Percentiles rank a stretch among this genome's conserved stretches.
phyloP scores from a whole-genome alignment of 1,140 invertebrate genomes.

The Bombus sibiricus region DNA sequence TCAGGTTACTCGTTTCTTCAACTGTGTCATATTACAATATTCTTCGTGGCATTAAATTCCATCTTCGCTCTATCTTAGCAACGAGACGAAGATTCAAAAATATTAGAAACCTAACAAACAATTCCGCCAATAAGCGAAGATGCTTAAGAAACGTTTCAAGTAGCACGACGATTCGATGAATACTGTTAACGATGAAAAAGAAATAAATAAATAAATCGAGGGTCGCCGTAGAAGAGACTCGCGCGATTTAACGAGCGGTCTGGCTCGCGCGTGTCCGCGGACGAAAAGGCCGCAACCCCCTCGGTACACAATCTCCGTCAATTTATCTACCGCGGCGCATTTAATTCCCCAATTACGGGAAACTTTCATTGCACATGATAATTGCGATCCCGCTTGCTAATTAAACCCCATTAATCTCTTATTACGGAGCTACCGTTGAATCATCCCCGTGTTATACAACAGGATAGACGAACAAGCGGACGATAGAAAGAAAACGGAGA shows the following conservation, averaged over 20 bases:
- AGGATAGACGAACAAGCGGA: not conserved
- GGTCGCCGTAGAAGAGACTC: not conserved
- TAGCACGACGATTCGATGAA: not conserved
- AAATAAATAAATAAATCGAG: not conserved
- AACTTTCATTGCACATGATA: slow-evolving; percentile 42
- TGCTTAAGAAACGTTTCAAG: too few relatives aligned
- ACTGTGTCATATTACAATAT: too few relatives aligned
- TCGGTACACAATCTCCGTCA: slow-evolving; percentile 8
- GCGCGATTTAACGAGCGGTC: not conserved
- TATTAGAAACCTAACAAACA: too few relatives aligned
- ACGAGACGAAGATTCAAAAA: too few relatives aligned
- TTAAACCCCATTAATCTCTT: slow-evolving; percentile 46
- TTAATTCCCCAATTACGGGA: slow-evolving; percentile 52
- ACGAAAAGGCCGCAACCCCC: slow-evolving; percentile 5
- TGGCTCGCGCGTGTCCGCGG: not conserved
- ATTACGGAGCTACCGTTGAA: slow-evolving; percentile 31
- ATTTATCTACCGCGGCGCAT: slow-evolving; percentile 40
- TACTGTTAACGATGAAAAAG: not conserved
- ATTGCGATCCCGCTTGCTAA: slow-evolving; percentile 40
- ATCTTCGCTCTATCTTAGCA: too few relatives aligned
- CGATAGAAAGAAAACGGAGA: not conserved
- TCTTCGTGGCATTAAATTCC: too few relatives aligned
- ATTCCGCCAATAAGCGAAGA: too few relatives aligned
- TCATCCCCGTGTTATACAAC: slow-evolving; percentile 29
- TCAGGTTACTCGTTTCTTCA: too few relatives aligned